phyloP scores from a whole-genome alignment of 2,888 invertebrate genomes.

The Deilephila elpenor region DNA sequence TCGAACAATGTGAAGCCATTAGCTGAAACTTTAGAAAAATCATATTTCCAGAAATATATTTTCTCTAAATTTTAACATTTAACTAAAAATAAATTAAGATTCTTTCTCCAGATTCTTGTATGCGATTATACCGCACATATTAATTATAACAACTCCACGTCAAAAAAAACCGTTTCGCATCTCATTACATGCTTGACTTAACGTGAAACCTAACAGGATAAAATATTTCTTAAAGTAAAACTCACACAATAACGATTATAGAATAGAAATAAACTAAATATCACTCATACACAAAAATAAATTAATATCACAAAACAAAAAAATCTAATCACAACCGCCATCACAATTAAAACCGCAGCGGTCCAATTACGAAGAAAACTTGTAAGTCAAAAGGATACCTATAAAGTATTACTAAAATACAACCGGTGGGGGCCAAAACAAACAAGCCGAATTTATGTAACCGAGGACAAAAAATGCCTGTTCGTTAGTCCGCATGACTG shows the following conservation, averaged over 20 bases:
- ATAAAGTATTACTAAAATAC: constrained; percentile 67
- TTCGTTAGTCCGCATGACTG: constrained; percentile 83
- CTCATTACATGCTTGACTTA: no score
- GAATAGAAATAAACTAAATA: no score
- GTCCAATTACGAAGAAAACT: constrained; percentile 48
- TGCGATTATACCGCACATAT: no score
- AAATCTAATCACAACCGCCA: background rate
- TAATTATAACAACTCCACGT: no score
- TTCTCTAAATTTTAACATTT: background rate
- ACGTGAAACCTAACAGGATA: no score
- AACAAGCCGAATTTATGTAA: constrained; percentile 65
- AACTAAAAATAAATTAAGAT: background rate
- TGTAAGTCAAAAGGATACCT: constrained; percentile 65
- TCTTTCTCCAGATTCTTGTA: no score
- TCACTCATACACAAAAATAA: no score
- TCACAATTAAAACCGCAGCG: constrained; percentile 13
- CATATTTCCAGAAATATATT: background rate
- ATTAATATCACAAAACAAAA: background rate
- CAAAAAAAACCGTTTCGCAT: no score
- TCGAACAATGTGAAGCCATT: background rate
- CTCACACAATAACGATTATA: no score
- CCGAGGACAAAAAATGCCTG: constrained; percentile 52
- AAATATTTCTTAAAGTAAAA: no score
- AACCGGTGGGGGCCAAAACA: constrained; percentile 64
- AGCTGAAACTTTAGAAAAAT: background rate